Evolutionary conservation across 2,888 invertebrate genomes (phyloP).

Genomic region (Sturmia bella): DNA sequence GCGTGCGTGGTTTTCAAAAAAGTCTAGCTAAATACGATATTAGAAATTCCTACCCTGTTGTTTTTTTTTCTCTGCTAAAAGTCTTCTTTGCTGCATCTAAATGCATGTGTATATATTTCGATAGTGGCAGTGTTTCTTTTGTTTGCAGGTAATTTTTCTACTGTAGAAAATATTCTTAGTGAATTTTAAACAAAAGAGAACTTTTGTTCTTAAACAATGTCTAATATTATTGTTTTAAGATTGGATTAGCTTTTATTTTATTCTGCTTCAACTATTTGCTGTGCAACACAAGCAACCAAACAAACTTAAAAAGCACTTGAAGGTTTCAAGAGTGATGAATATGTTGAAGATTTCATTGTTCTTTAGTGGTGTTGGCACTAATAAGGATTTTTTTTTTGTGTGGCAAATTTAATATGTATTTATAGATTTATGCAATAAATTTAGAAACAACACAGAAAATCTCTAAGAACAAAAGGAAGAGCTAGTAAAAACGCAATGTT

Average conservation of each 20-base stretch:
- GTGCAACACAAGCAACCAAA: slow-evolving; percentile 45
- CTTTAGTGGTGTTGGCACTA: slow-evolving; percentile 35
- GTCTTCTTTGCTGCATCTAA: too few species aligned
- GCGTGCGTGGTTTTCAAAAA: too few species aligned
- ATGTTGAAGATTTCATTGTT: slow-evolving; percentile 9
- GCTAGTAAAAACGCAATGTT: neutral
- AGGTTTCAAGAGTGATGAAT: slow-evolving; percentile 31
- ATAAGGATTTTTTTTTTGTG: slow-evolving; percentile 35
- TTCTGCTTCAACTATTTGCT: slow-evolving; percentile 4
- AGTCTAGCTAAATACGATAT: too few species aligned
- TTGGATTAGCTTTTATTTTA: slow-evolving; percentile 18
- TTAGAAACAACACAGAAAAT: neutral
- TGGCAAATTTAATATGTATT: slow-evolving; percentile 38
- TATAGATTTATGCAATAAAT: slow-evolving; percentile 19
- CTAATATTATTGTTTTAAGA: slow-evolving; percentile 50
- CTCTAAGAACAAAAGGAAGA: slow-evolving; percentile 6
- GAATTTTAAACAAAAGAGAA: slow-evolving; percentile 29
- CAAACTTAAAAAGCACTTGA: slow-evolving; percentile 40
- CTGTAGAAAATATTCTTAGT: slow-evolving; percentile 5
- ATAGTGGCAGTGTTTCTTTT: slow-evolving; percentile 14
- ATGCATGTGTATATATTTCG: too few species aligned
- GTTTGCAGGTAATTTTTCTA: slow-evolving; percentile 2
- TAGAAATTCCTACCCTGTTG: too few species aligned
- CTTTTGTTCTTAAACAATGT: slow-evolving; percentile 25
- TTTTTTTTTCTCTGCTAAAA: too few species aligned